A percentile compares a stretch with the other conserved stretches of the same genome.
phyloP scores from a whole-genome alignment of 1,140 invertebrate species.

The Coptotermes formosanus region DNA sequence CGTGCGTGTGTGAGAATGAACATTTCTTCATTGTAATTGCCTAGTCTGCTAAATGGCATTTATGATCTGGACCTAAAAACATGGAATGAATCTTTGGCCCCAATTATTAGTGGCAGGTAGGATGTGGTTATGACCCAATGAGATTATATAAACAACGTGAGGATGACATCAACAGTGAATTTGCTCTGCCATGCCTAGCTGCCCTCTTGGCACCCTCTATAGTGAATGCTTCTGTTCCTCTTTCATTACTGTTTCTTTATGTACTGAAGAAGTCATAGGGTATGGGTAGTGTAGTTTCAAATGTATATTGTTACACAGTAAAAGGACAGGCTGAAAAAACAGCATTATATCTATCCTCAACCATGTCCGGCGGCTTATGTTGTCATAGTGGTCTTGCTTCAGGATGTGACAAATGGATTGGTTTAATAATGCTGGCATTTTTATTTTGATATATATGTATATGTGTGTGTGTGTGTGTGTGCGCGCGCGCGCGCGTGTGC shows the following conservation, averaged over 20 bases:
- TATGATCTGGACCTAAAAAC: background rate
- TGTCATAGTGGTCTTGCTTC: background rate
- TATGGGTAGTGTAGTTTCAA: background rate
- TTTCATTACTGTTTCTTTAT: background rate
- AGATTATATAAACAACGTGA: background rate
- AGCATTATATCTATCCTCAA: background rate
- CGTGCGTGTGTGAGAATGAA: background rate
- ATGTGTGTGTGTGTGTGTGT: too few relatives aligned
- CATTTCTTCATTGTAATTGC: background rate
- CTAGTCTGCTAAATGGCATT: background rate
- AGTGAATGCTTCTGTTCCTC: background rate
- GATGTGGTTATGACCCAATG: background rate
- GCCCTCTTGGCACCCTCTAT: background rate
- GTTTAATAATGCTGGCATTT: too few relatives aligned
- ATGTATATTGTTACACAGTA: background rate
- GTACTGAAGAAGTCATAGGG: background rate
- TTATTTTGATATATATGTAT: too few relatives aligned
- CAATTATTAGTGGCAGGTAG: background rate
- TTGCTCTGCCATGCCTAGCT: background rate
- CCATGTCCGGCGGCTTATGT: background rate
- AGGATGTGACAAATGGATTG: too few relatives aligned
- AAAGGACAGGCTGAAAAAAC: background rate
- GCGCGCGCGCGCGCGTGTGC: too few relatives aligned
- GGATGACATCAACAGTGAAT: constrained; percentile 4
- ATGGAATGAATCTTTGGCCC: background rate